Evolutionary conservation across 2,888 invertebrate species (phyloP), one percentile per base, ranked within the genome.

Genomic region (Polydesmus complanatus): DNA sequence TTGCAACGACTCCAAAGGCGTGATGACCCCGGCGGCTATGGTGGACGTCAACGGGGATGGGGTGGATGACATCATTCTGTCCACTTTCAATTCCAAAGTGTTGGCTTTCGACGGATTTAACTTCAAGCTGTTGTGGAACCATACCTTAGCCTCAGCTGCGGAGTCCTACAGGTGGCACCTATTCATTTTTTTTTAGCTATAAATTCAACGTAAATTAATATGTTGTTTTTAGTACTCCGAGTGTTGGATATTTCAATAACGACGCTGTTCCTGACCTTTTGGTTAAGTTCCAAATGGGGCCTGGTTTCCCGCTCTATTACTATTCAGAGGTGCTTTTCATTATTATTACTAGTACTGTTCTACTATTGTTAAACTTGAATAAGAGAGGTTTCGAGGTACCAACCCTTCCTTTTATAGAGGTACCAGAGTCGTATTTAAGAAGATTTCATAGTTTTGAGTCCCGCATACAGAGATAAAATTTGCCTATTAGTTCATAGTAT

Each of bases 241-340:
- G 85, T 14, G 85, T 86, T 1, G 88, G 85, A 0, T 87, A 82
- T 72, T 89, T 83, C 69, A 85, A 88, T 70, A 80, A 81, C 65
- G 88, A 88, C 69, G 79, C 83, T 66, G 73, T 84, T 3, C 86
- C 87, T 0, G 89, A 89, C 72, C 85, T 89, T 69, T 78, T 88
- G 74, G 79, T 89, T 1, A 85, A 86, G 67, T 86, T 79, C 68
- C 78, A 80, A 61, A 73, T 80, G 47, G 86, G 86, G 0, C 82
- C 83, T 0, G 85, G 83, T 11, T 85, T 81, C 72, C 85, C 86
- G 0, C 76, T 83, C 0, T 86, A 86, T 71, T 86, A 84, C 70
- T 84, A 85, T 69, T 83, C 87, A 2, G 78, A 83, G 70, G 82
- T 83, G n/a, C n/a, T n/a, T 69, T 73, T 73, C n/a, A n/a, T n/a